phyloP scores from a whole-genome alignment of 2,797 vertebrate genomes.

The Premnoplex brunnescens region DNA sequence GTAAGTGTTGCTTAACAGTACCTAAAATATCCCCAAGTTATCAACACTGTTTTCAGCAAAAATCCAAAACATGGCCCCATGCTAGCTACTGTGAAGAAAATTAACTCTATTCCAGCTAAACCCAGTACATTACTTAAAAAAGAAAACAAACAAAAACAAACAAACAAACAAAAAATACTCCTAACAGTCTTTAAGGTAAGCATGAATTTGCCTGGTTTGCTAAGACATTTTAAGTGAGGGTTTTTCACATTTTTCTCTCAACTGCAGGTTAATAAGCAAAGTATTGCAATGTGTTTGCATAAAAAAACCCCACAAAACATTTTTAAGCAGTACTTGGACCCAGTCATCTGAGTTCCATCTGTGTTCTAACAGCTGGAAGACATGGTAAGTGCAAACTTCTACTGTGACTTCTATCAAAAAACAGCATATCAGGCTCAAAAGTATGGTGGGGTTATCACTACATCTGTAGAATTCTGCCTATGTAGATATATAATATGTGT shows the following conservation, averaged over 20 bases:
- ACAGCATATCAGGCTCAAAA: neutral
- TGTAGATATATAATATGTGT: neutral
- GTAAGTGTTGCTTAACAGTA: neutral
- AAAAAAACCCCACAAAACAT: accelerated
- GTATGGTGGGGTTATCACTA: neutral
- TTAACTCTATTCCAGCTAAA: neutral
- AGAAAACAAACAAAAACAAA: too few species aligned
- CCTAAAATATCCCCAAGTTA: neutral
- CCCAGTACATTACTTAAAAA: too few species aligned
- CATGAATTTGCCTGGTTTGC: neutral
- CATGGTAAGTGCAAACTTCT: neutral
- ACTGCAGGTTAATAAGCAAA: neutral
- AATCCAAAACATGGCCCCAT: neutral
- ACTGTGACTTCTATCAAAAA: neutral
- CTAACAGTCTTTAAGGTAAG: neutral
- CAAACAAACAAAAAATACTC: neutral
- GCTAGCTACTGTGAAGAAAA: neutral
- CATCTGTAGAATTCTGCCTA: neutral
- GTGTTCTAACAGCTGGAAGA: neutral
- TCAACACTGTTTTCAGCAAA: neutral
- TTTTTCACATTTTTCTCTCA: neutral
- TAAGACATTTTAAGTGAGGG: neutral
- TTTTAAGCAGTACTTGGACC: neutral
- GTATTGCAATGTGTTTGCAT: neutral
- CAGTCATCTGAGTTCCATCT: neutral